Evolutionary conservation across 2,113 vertebrate species (phyloP), one percentile per base, ranked within the genome.

Genomic region (Rhynchopsitta pachyrhyncha): DNA sequence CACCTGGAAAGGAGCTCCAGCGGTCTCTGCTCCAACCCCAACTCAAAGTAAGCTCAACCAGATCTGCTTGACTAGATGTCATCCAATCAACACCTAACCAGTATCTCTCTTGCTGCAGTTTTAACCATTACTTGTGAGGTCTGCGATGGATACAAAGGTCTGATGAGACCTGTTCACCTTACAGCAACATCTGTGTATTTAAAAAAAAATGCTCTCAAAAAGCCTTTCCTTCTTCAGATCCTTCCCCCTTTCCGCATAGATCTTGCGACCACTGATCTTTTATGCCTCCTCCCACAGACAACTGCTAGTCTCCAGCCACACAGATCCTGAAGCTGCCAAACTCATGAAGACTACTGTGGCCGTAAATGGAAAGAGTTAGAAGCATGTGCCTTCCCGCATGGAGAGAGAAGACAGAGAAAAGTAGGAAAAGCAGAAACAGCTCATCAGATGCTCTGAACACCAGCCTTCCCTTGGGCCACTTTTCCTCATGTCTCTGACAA

Each of bases 381-480:
- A 84, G 59, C 79, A 73, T 5, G 2, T 60, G 52, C 35, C 33
- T 77, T 86, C 35, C 66, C 68, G 29, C 63, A 25, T 23, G 47
- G 76, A 82, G 60, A 91, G 11, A 81, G 62, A 67, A 68, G 59
- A 76, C 47, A 74, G 82, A 92, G 28, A 71, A 82, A 78, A 24
- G 33, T 75, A 91, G 33, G n/a, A 49, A 92, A 82, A 91, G n/a
- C 82, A 94, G 68, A 88, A 95, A 67, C 37, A 84, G 42, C 59
- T 88, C 41, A 49, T 82, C 49, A 75, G 44, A 39, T 60, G 63
- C 49, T 63, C 50, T 46, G 55, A 81, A 90, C 64, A 60, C 10
- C 62, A 75, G n/a, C 28, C n/a, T 73, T 78, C 53, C 79, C 68
- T 78, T 37, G 35, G 87, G 42, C 29, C 55, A 25, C 79, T 92